Base-by-base conservation (phyloP, 2,888 invertebrate genomes). In the Temnothorax rugatulus region DNA sequence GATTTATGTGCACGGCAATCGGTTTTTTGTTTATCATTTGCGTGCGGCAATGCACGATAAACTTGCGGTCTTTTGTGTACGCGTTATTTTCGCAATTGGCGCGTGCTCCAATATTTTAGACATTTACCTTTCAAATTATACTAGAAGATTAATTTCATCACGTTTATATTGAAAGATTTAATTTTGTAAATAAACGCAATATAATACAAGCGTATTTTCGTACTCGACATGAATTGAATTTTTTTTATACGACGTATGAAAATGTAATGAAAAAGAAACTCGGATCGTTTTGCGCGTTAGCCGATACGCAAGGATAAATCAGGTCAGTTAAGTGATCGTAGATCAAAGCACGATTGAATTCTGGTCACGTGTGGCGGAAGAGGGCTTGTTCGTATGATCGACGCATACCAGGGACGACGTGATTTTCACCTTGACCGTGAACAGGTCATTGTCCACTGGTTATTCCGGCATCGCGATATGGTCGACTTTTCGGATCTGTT, bases 371-470 rank as follows among this genome's bases (percentile, higher is more conserved):
- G 85, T 82, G 85, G 85, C 88, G 88, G 85, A 90, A 89, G 89
- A 82, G 82, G 85, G 64, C 86, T 89, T 85, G 84, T 91, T 91
- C 85, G 87, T 61, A 81, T 81, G 92, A 92, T 91, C 90, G 89
- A 85, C 87, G 84, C 88, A 83, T 88, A 66, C 87, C 84, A 82
- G 81, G 73, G 84, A 83, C 83, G 84, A 91, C 89, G 89, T 90
- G 92, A 90, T 89, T 91, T 91, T 93, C 92, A 92, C 92, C 93
- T 93, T 93, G 93, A 92, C 93, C 92, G 88, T 89, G 91, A 87
- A 85, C 91, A 87, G 93, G 93, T 93, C 92, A 93, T 92, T 91
- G 92, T 91, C 91, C 92, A 91, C 57, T 61, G 63, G 57, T 41
- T 66, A 47, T 21, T 68, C 57, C 57, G 57, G 29, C 15, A 50